Percentiles rank a stretch among this genome's conserved stretches.
Evolutionary conservation across 2,888 invertebrate genomes (phyloP).

Genomic region (Geotrupes spiniger): DNA sequence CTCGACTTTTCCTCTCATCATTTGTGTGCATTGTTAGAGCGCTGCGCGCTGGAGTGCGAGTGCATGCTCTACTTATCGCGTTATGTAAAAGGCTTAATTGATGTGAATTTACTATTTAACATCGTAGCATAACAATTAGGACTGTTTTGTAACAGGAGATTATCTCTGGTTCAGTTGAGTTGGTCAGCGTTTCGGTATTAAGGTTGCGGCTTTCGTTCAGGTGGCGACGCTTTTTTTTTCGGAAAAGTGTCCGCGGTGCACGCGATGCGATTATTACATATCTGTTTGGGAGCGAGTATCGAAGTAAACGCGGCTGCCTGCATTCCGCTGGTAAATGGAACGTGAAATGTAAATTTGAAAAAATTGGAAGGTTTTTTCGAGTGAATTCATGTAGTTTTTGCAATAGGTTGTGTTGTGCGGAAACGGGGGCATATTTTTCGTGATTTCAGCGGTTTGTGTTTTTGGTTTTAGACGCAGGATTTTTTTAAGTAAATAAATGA

Average conservation of each 20-base stretch:
- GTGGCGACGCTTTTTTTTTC: conserved; percentile 12
- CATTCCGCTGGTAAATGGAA: no score
- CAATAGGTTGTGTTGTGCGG: no score
- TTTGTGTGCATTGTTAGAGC: conserved; percentile 11
- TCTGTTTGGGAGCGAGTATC: no score
- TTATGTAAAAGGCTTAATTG: conserved; percentile 49
- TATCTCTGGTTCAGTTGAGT: conserved; percentile 31
- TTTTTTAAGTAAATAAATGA: no score
- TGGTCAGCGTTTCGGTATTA: conserved; percentile 24
- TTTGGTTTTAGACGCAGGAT: no score
- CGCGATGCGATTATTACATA: no score
- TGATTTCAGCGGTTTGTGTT: no score
- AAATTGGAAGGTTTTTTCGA: no score
- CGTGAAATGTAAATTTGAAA: no score
- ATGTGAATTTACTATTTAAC: conserved; percentile 48
- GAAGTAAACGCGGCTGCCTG: no score
- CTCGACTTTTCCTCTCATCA: conserved; percentile 35
- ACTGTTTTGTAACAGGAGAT: conserved; percentile 35
- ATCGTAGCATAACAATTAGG: conserved; percentile 41
- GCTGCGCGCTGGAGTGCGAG: conserved; percentile 28
- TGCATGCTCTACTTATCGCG: conserved; percentile 48
- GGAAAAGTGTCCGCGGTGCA: conserved; percentile 5
- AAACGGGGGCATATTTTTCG: no score
- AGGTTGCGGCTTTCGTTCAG: conserved; percentile 18
- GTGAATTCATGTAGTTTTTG: no score